These are phyloP conservation scores for Schizotus pectinicornis DNA, from an alignment of 2,888 invertebrate genomes.

Conservation along the genomic window DNA sequence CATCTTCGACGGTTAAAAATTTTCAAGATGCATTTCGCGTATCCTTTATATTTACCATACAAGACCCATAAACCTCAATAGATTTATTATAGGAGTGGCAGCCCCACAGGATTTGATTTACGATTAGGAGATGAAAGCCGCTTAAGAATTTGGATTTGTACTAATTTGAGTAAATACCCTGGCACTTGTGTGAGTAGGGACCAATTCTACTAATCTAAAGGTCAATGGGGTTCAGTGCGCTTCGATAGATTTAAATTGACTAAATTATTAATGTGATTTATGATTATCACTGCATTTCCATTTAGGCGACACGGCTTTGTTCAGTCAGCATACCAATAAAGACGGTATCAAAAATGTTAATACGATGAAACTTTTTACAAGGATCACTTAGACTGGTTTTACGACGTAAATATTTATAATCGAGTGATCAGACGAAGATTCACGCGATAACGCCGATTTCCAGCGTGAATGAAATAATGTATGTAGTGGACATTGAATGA, in stretches of 20 bases:
- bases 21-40: constrained; percentile 20
- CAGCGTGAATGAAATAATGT: constrained; percentile 22
- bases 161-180: constrained; percentile 10
- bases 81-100: constrained; percentile 25
- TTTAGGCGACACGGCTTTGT: neutral
- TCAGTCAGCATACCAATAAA: too few species aligned
- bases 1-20: constrained; percentile 19
- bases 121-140: neutral
- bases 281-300: constrained; percentile 23
- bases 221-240: constrained; percentile 26
- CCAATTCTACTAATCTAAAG: constrained; percentile 29
- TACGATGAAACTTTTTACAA: too few species aligned
- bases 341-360: too few species aligned
- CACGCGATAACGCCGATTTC: constrained; percentile 24
- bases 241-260: constrained; percentile 28
- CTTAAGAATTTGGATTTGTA: constrained; percentile 7
- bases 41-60: constrained; percentile 16
- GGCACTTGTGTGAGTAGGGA: neutral
- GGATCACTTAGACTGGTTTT: too few species aligned
- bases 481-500: constrained; percentile 21
- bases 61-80: constrained; percentile 23
- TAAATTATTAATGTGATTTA: constrained; percentile 30
- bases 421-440: constrained; percentile 17
- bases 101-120: constrained; percentile 19
- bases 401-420: constrained; percentile 6